Conservation (phyloP, 2,888 invertebrate genomes). For the Scaptomyza reducta region DNA sequence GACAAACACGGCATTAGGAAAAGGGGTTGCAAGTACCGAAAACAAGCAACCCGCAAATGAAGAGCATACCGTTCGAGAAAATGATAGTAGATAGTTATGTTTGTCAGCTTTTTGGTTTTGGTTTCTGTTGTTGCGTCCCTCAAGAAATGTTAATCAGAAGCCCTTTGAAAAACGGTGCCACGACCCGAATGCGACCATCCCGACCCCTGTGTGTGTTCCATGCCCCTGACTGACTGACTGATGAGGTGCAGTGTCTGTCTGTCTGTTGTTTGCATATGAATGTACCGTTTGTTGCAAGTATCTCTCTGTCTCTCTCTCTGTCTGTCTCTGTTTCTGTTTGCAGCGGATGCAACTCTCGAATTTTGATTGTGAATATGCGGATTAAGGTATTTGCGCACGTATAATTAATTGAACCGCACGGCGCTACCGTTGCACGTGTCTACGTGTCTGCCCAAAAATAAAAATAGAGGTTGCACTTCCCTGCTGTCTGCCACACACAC, state of each 20-base stretch:
- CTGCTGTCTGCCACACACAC: background rate
- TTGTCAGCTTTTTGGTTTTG: slow-evolving; percentile 7
- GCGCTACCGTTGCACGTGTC: slow-evolving; percentile 49
- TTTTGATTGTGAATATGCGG: slow-evolving; percentile 76
- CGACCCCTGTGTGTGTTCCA: slow-evolving; percentile 29
- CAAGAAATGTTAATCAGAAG: slow-evolving; percentile 42
- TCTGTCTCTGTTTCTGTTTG: background rate
- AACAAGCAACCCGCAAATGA: slow-evolving; percentile 8
- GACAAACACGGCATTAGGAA: background rate
- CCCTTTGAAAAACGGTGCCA: slow-evolving; percentile 38
- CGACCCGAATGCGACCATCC: slow-evolving; percentile 37
- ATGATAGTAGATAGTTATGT: slow-evolving; percentile 17
- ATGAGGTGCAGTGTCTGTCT: slow-evolving; percentile 49
- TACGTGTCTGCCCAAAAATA: slow-evolving; percentile 13
- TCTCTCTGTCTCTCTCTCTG: slow-evolving; percentile 30
- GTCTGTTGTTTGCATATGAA: slow-evolving; percentile 66
- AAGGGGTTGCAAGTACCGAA: slow-evolving; percentile 10
- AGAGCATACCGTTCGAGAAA: background rate
- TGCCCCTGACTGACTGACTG: slow-evolving; percentile 37
- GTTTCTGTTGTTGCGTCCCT: slow-evolving; percentile 2
- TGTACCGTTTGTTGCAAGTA: slow-evolving; percentile 63
- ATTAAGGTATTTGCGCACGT: slow-evolving; percentile 80
- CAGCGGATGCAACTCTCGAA: slow-evolving; percentile 61
- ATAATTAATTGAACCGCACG: slow-evolving; percentile 80
- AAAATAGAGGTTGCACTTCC: slow-evolving; percentile 9